Conservation (phyloP, 35 echinoderm and acorn worm species). For the Patiria miniata region DNA sequence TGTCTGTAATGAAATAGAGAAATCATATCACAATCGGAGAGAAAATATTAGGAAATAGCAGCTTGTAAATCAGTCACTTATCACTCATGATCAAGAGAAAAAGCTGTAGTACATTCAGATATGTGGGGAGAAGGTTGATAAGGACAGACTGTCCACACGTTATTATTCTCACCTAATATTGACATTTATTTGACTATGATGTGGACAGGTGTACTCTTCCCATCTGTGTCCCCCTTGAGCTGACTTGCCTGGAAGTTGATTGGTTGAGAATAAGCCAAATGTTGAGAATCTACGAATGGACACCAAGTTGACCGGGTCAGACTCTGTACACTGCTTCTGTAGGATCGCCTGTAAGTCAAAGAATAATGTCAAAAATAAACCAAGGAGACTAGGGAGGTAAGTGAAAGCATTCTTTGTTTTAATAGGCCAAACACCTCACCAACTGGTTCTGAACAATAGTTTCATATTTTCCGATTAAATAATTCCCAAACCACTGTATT, state of each 20-base stretch:
- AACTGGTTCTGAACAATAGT: no score
- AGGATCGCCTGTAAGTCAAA: no score
- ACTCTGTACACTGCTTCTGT: background rate
- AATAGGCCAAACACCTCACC: no score
- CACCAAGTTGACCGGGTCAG: background rate
- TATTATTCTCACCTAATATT: constrained; percentile 17
- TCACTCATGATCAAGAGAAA: background rate
- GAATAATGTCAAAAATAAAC: no score
- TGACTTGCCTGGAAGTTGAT: background rate
- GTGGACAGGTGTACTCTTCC: constrained; percentile 49
- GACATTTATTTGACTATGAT: constrained; percentile 21
- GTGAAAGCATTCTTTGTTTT: no score
- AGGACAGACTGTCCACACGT: background rate
- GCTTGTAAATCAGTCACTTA: background rate
- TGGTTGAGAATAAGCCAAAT: constrained; percentile 54
- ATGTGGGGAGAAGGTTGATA: background rate
- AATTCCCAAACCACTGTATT: no score
- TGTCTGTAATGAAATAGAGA: constrained; percentile 47
- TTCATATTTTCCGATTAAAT: no score
- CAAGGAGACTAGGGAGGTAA: no score
- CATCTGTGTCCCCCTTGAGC: constrained; percentile 23
- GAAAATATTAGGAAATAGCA: background rate
- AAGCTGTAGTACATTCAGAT: background rate
- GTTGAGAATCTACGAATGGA: constrained; percentile 57
- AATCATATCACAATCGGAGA: background rate